Base-by-base conservation (phyloP, 2,113 vertebrate genomes). In the Vanacampus margaritifer region DNA sequence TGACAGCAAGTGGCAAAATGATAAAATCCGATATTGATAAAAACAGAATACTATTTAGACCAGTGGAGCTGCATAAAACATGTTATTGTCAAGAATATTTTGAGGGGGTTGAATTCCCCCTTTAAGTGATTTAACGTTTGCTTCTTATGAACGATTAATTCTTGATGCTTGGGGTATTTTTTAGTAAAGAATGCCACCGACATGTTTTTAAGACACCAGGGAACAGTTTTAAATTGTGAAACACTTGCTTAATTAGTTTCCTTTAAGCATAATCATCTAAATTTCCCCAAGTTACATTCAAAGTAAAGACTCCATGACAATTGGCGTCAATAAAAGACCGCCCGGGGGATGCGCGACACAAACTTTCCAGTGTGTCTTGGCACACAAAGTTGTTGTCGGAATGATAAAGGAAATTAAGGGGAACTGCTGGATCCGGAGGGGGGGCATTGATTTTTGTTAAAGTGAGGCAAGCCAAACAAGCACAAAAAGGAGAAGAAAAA, bases 391-490 rank as follows among this genome's bases (percentile, higher is more conserved):
- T 57, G 54, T 57, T 57, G 54, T 26, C 32, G 26, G 26, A 57
- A 14, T 32, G 54, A 57, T 57, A 57, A 57, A 57, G 54, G 54
- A 57, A 57, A 57, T 57, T 19, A 57, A 32, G 54, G 54, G 26
- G 54, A 57, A 57, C 26, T 57, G 54, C 54, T 28, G 54, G 54
- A 57, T 28, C 54, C 26, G 14, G 54, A 57, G 54, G 54, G 24
- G 24, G 24, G 24, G 26, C 14, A 57, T 57, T 19, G 54, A 57
- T 57, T 57, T 57, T 57, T 32, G 23, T 57, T 26, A 32, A 57
- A 57, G 54, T 28, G 26, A 57, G 26, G 54, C 14, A 17, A 32
- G 28, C 54, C 17, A 57, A 57, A 57, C 26, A 57, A 57, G 54
- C 26, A 16, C 12, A 57, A 28, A 57, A 32, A 19, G 43, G 43